Evolutionary conservation across 2,797 vertebrate species (phyloP).

Genomic region (Malacoctenus gilli): DNA sequence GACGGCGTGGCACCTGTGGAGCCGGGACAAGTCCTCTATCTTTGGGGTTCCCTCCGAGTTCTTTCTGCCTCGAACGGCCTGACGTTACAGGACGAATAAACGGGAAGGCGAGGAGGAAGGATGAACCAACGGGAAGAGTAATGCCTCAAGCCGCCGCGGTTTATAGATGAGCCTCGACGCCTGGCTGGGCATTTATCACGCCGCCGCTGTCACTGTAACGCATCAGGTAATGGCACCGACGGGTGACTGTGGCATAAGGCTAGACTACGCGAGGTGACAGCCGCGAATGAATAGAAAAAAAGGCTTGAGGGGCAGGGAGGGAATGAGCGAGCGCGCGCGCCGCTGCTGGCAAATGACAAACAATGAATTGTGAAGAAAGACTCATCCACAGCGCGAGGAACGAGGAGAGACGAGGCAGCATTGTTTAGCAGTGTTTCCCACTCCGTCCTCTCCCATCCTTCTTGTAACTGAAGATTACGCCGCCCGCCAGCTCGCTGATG

Average conservation of each 20-base stretch:
- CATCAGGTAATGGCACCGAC: conserved; percentile 41
- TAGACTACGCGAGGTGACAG: conserved; percentile 26
- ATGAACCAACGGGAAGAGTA: conserved; percentile 64
- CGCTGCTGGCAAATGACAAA: too few relatives aligned
- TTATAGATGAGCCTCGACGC: conserved; percentile 73
- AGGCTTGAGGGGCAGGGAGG: neutral
- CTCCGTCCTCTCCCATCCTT: neutral
- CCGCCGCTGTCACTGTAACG: conserved; percentile 47
- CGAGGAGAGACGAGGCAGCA: conserved; percentile 30
- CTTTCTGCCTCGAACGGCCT: too few relatives aligned
- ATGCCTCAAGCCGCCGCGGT: conserved; percentile 60
- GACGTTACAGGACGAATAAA: neutral
- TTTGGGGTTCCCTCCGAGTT: too few relatives aligned
- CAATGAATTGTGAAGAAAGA: conserved; percentile 54
- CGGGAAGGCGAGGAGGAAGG: conserved; percentile 9
- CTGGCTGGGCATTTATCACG: conserved; percentile 63
- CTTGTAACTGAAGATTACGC: conserved; percentile 22
- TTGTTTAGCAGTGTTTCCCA: conserved; percentile 13
- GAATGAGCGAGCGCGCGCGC: conserved; percentile 40
- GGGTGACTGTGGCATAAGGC: conserved; percentile 16
- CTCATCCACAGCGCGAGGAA: conserved; percentile 18
- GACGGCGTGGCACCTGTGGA: conserved; percentile 41
- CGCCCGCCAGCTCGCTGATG: conserved; percentile 36
- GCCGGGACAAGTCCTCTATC: conserved; percentile 29
- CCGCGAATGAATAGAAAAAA: conserved; percentile 33